Evolutionary conservation across 2,113 vertebrate genomes (phyloP), one percentile per base, ranked within the genome.

Genomic region (Pao palembangensis): DNA sequence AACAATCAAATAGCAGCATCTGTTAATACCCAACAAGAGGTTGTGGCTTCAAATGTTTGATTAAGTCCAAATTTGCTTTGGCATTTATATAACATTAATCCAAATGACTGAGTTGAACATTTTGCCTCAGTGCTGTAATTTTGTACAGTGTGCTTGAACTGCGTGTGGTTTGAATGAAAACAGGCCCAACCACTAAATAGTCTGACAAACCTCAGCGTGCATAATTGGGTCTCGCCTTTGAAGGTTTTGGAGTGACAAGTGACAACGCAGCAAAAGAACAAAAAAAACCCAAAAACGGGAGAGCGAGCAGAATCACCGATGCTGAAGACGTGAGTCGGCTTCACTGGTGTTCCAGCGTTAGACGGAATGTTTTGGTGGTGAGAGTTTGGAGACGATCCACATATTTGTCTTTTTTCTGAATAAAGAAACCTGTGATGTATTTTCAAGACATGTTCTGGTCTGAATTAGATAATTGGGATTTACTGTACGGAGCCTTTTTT

Each of bases 201-300:
- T 61, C 52, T 59, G 41, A 50, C 52, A 64, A 75, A 72, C 73
- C 81, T 55, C 69, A 58, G 65, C 76, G 54, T 55, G 50, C 53
- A 75, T 81, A 58, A 77, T 69, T 81, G 63, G 77, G 51, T 58
- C 61, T 25, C 12, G 47, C 49, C 78, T 85, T 79, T 79, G 75
- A 83, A 76, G 74, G 58, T 75, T 38, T 56, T 58, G 64, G 58
- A 69, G 61, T 69, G 76, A 85, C 80, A 82, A 82, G 68, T 73
- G 74, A 87, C 86, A 71, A 73, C 11, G 43, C 74, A 87, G 58
- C 14, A 19, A 10, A 19, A n/a, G 11, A 19, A 19, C 6, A 49
- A 14, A 64, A 57, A 71, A 59, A 54, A 50, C 58, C 28, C 59
- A 55, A 19, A 4, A 51, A 61, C 56, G 67, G 78, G 67, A 1